Evolutionary conservation across 92 coral and sea anemone species (phyloP).

Genomic region (Heliopora coerulea): DNA sequence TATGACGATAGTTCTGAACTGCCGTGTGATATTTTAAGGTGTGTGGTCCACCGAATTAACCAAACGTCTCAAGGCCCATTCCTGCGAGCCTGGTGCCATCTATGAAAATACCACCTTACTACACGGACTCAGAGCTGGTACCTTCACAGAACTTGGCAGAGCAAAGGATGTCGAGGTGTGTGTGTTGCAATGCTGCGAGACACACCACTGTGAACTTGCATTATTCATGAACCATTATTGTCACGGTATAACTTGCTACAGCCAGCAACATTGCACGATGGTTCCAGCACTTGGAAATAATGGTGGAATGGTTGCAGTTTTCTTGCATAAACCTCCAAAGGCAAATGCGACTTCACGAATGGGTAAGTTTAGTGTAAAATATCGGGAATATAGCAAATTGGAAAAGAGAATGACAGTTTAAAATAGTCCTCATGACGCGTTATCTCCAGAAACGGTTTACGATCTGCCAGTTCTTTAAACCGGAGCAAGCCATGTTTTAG

Average conservation of each 20-base stretch:
- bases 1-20: too few relatives aligned
- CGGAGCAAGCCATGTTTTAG: too few relatives aligned
- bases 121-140: constrained; percentile 90
- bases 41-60: constrained; percentile 9
- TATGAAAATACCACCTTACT: constrained; percentile 77
- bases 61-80: constrained; percentile 11
- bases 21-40: too few relatives aligned
- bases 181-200: constrained; percentile 83
- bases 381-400: background rate
- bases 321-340: constrained; percentile 1
- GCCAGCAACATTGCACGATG: constrained; percentile 76
- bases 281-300: constrained; percentile 88
- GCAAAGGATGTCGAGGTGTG: constrained; percentile 89
- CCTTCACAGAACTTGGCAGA: constrained; percentile 79
- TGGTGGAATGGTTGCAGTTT: background rate
- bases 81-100: constrained; percentile 58
- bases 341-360: background rate
- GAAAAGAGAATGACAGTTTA: too few relatives aligned
- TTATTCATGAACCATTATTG: constrained; percentile 78
- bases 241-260: constrained; percentile 78
- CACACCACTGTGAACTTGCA: constrained; percentile 80
- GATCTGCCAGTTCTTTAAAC: too few relatives aligned
- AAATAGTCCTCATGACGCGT: too few relatives aligned
- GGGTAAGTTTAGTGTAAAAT: background rate
- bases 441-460: too few relatives aligned